Conservation (phyloP, 2,888 invertebrate species). For the Pristionchus exspectatus region DNA sequence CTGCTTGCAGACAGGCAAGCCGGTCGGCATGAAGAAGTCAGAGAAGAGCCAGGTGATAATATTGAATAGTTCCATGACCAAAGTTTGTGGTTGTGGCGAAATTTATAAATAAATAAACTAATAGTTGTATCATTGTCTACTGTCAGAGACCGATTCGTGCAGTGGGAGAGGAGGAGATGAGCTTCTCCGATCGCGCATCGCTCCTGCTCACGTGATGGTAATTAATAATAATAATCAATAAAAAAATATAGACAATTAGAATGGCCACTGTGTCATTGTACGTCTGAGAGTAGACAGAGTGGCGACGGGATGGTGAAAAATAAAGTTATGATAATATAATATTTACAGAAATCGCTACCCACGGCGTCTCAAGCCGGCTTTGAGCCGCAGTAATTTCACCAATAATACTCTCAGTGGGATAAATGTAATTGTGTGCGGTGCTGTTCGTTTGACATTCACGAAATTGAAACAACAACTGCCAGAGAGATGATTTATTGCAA, state of each 20-base stretch:
- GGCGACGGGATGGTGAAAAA: too few species aligned
- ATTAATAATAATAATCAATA: not conserved
- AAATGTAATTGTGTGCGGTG: not conserved
- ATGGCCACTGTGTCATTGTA: too few species aligned
- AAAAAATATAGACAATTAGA: not conserved
- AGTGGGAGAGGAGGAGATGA: not conserved
- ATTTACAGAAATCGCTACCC: too few species aligned
- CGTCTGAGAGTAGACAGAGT: too few species aligned
- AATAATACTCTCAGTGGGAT: constrained; percentile 22
- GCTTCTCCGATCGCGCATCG: not conserved
- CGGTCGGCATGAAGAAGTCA: not conserved
- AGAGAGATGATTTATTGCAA: too few species aligned
- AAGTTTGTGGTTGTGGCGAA: too few species aligned
- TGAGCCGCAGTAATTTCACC: not conserved
- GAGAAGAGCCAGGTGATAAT: not conserved
- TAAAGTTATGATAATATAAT: too few species aligned
- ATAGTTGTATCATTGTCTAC: not conserved
- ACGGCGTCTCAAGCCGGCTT: too few species aligned
- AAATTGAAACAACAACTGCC: too few species aligned
- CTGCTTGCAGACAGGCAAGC: not conserved
- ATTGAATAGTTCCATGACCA: not conserved
- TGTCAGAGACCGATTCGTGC: not conserved
- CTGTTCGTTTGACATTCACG: too few species aligned
- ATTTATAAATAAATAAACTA: not conserved
- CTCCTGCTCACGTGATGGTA: not conserved